Conservation (phyloP, 2,113 vertebrate species). For the Zeus faber region DNA sequence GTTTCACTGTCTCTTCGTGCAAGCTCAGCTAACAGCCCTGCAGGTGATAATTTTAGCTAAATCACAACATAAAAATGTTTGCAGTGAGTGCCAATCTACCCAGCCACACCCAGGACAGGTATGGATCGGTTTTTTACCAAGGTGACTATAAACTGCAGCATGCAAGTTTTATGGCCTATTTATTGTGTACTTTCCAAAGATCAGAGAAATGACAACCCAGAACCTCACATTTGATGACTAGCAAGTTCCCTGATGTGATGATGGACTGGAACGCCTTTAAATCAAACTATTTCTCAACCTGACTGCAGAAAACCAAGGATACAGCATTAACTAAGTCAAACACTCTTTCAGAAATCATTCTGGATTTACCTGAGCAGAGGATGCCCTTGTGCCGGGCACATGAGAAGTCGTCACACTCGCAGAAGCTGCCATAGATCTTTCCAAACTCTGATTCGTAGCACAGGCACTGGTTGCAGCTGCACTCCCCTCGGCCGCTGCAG, state of each 20-base stretch:
- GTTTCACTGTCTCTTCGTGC: conserved; percentile 4
- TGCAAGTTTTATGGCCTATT: background rate
- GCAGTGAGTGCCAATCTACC: conserved; percentile 4
- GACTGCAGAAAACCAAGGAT: too few relatives aligned
- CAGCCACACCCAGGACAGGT: conserved; percentile 37
- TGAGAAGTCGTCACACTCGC: conserved; percentile 96
- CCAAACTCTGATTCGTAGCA: conserved; percentile 96
- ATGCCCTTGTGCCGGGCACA: conserved; percentile 92
- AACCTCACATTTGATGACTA: background rate
- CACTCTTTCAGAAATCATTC: background rate
- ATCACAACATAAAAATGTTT: background rate
- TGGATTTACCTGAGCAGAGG: conserved; percentile 92
- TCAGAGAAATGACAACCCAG: background rate
- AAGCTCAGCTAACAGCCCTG: conserved; percentile 17
- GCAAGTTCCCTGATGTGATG: too few relatives aligned
- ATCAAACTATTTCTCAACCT: too few relatives aligned
- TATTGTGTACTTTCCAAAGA: background rate
- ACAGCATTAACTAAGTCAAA: background rate
- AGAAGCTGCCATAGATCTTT: conserved; percentile 94
- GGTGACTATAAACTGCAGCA: conserved; percentile 7
- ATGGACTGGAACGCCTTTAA: too few relatives aligned
- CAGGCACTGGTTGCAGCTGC: conserved; percentile 94
- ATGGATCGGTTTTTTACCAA: conserved; percentile 5
- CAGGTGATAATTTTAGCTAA: conserved; percentile 14
- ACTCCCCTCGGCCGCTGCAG: conserved; percentile 92